Evolutionary conservation across 2,888 invertebrate genomes (phyloP).

Genomic region (Mechanitis messenoides): DNA sequence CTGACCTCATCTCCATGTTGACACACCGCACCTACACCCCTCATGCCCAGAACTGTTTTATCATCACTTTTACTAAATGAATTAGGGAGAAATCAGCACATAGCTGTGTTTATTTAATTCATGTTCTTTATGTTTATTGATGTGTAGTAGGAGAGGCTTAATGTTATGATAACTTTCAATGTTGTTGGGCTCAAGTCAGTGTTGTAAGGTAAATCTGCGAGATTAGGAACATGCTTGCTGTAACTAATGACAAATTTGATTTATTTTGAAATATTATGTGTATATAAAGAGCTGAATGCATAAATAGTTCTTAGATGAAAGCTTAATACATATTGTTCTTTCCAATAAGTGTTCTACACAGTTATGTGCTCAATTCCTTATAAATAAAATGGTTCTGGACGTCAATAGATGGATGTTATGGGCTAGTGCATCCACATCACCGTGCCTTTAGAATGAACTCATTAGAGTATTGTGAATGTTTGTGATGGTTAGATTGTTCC

Average conservation of each 20-base stretch:
- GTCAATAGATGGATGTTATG: conserved; percentile 51
- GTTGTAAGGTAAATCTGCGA: conserved; percentile 8
- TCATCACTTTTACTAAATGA: neutral
- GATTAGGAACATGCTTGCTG: conserved; percentile 14
- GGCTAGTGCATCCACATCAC: conserved; percentile 66
- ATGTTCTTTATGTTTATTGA: conserved; percentile 1
- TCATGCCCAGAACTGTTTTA: conserved; percentile 57
- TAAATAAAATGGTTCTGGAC: conserved; percentile 70
- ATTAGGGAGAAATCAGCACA: conserved; percentile 9
- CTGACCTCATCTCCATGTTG: conserved; percentile 69
- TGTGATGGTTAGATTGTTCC: conserved; percentile 43
- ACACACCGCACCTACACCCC: conserved; percentile 65
- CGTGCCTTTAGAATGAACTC: conserved; percentile 55
- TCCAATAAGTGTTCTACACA: conserved; percentile 18
- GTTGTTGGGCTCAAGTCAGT: conserved; percentile 12
- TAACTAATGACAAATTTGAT: conserved; percentile 7
- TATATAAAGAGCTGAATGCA: conserved; percentile 14
- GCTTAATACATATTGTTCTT: conserved; percentile 18
- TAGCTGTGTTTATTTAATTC: conserved; percentile 7
- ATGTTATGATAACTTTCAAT: conserved; percentile 11
- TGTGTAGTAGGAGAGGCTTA: conserved; percentile 9
- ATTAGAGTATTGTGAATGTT: conserved; percentile 51
- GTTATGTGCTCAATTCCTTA: conserved; percentile 22
- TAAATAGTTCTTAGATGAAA: conserved; percentile 21
- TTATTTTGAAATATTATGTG: conserved; percentile 5